A percentile compares a stretch with the other conserved stretches of the same genome.
phyloP scores from a whole-genome alignment of 2,888 invertebrate species.

The Tineola bisselliella region DNA sequence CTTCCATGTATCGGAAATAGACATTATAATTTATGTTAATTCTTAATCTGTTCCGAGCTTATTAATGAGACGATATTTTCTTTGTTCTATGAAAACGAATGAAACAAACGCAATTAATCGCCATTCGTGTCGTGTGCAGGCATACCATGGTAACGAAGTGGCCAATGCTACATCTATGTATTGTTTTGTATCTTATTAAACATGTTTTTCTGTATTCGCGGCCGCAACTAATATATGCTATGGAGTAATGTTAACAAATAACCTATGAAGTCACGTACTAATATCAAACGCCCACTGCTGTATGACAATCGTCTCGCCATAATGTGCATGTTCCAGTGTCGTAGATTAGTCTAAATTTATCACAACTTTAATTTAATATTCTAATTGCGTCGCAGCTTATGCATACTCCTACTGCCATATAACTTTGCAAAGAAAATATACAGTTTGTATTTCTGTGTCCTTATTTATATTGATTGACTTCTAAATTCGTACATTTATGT shows the following conservation, averaged over 20 bases:
- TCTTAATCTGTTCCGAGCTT: neutral
- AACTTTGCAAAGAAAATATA: neutral
- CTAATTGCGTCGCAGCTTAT: neutral
- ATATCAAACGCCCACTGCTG: neutral
- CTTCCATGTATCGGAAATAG: conserved; percentile 10
- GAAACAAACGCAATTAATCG: conserved; percentile 42
- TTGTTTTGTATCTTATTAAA: conserved; percentile 24
- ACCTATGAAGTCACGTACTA: conserved; percentile 24
- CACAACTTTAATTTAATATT: conserved; percentile 6
- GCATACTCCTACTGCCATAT: neutral
- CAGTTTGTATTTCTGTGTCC: neutral
- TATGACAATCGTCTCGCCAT: neutral
- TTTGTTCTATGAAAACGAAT: conserved; percentile 42
- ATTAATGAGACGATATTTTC: conserved; percentile 22
- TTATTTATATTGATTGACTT: neutral
- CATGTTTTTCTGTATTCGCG: conserved; percentile 23
- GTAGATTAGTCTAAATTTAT: conserved; percentile 11
- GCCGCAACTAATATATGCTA: conserved; percentile 26
- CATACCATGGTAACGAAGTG: conserved; percentile 47
- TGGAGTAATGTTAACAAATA: conserved; percentile 32
- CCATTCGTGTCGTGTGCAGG: conserved; percentile 42
- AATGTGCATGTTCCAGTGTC: conserved; percentile 22
- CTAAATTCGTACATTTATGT: conserved; percentile 4
- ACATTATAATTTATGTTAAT: conserved; percentile 9
- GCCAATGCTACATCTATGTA: conserved; percentile 20